Evolutionary conservation across 2,113 vertebrate species (phyloP), one percentile per base, ranked within the genome.

Genomic region (Chaetorhynchus papuensis): DNA sequence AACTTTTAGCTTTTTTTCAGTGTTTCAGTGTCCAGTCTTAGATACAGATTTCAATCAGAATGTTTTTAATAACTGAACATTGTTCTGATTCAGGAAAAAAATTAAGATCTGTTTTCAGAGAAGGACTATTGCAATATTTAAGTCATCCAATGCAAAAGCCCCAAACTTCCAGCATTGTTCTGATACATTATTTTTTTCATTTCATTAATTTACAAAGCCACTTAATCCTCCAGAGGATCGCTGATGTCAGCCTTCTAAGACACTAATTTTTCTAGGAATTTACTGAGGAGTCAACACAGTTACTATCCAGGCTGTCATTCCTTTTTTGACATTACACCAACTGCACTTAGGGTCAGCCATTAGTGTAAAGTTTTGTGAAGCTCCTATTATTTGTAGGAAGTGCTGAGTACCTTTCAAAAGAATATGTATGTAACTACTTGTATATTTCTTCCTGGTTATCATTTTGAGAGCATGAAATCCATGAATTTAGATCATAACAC

Each of bases 341-440:
- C 19, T 21, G 10, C 26, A n/a, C 22, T n/a, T 22, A 4, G 15
- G 27, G 30, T 7, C 2, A 6, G 61, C 6, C 2, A 1, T 13
- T 7, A 56, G 4, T 4, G 30, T 42, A 2, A 52, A 69, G 19
- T 15, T 39, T 47, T 68, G 16, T 68, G 76, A 85, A 83, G 52
- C 50, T 57, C 26, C 53, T 41, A 16, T 2, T 10, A 64, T 21
- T 27, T 35, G n/a, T 10, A 42, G 22, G 42, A 85, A 81, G 6
- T 39, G 23, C 18, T 33, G 23, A 35, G 22, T 30, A 56, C 7
- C 28, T 77, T 94, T 41, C 37, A 69, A 61, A 76, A 60, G 7
- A 65, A 7, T 35, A 71, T 60, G 72, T 35, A 56, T 37, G 5
- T n/a, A 56, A 27, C 5, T 28, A 7, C 1, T 20, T 18, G 8